Percentiles rank a stretch among this genome's conserved stretches.
These are phyloP conservation scores for Fissipunctia ypsillon DNA, from an alignment of 2,888 invertebrate genomes.

Conservation along the genomic window DNA sequence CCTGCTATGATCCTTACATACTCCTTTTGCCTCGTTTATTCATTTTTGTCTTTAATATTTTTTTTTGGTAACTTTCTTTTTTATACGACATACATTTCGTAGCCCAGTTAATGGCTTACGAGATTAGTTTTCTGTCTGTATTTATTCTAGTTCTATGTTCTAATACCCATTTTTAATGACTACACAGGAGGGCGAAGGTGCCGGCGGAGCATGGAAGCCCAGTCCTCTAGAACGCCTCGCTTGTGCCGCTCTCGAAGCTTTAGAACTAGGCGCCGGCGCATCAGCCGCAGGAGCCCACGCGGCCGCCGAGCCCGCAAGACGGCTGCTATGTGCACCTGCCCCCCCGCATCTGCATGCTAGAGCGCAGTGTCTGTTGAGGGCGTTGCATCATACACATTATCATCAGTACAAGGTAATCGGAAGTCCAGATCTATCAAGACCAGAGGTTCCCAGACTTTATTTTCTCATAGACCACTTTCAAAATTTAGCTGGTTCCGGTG, in stretches of 20 bases:
- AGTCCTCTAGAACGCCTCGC: conserved; percentile 86
- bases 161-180: not conserved
- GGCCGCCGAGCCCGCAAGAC: conserved; percentile 78
- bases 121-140: not conserved
- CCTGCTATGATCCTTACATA: too few relatives aligned
- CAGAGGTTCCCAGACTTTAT: too few relatives aligned
- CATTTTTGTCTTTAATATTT: not conserved
- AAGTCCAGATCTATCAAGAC: too few relatives aligned
- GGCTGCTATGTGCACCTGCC: conserved; percentile 87
- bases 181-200: conserved; percentile 80
- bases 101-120: not conserved
- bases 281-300: conserved; percentile 71
- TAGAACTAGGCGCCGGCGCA: conserved; percentile 83
- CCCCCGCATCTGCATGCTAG: conserved; percentile 83
- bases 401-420: conserved; percentile 94
- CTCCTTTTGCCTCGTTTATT: too few relatives aligned
- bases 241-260: conserved; percentile 85
- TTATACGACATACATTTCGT: not conserved
- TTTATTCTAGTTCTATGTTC: not conserved
- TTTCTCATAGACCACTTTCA: too few relatives aligned
- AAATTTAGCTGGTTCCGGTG: too few relatives aligned
- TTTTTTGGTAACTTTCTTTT: not conserved
- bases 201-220: conserved; percentile 81
- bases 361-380: conserved; percentile 95
- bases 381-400: conserved; percentile 93